These are phyloP conservation scores for Argyrosomus japonicus DNA, from an alignment of 2,113 vertebrate genomes.

Conservation along the genomic window DNA sequence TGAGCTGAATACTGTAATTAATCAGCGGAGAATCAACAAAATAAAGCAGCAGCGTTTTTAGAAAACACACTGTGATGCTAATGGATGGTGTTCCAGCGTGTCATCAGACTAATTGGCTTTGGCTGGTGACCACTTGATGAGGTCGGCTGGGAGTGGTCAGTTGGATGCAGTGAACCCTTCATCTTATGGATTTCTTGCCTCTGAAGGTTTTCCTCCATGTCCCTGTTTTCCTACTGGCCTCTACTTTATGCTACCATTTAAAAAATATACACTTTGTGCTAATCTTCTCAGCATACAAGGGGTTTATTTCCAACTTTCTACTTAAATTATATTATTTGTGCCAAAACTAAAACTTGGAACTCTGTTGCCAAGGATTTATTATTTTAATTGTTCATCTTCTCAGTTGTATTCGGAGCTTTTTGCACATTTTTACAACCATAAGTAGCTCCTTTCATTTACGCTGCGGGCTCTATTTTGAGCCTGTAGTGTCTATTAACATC, in stretches of 20 bases:
- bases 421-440: background rate
- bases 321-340: background rate
- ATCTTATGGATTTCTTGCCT: conserved; percentile 37
- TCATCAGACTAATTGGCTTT: conserved; percentile 79
- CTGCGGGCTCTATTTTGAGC: background rate
- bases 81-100: conserved; percentile 46
- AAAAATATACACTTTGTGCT: background rate
- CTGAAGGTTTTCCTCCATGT: background rate
- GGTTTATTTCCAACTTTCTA: background rate
- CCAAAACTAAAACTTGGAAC: background rate
- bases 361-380: background rate
- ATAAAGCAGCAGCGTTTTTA: conserved; percentile 24
- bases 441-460: conserved; percentile 12
- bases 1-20: conserved; percentile 31
- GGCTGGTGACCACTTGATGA: conserved; percentile 57
- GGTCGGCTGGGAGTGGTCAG: conserved; percentile 54
- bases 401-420: background rate
- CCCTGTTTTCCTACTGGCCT: background rate
- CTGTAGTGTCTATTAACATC: background rate
- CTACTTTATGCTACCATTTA: background rate
- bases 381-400: background rate
- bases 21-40: conserved; percentile 54
- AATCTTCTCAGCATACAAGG: background rate
- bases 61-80: conserved; percentile 41
- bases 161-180: conserved; percentile 43